Evolutionary conservation across 2,113 vertebrate genomes (phyloP).

Genomic region (Hippopotamus amphibius): DNA sequence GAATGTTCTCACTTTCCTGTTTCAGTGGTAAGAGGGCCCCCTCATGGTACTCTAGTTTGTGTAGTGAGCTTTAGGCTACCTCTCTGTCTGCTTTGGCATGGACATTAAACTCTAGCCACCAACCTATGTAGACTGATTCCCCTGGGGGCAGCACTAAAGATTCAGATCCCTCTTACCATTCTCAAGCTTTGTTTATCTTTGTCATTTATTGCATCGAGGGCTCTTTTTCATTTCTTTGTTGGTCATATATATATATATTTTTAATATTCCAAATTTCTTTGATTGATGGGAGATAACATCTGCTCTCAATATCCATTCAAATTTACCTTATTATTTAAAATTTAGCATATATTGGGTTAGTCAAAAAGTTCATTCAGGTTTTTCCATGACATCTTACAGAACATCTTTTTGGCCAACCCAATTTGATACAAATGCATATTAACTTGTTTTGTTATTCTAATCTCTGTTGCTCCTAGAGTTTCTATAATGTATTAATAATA

Average conservation of each 20-base stretch:
- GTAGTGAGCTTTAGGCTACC: neutral
- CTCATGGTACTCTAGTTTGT: neutral
- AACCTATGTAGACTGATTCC: neutral
- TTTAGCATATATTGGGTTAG: neutral
- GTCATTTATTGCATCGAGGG: neutral
- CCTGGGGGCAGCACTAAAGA: neutral
- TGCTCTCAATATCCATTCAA: neutral
- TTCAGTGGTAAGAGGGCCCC: neutral
- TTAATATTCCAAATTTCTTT: neutral
- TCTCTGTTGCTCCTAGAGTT: neutral
- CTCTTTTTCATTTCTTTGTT: neutral
- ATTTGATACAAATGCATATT: neutral
- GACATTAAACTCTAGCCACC: neutral
- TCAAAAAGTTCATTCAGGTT: no score
- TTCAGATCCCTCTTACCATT: neutral
- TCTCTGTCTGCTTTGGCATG: neutral
- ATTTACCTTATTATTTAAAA: conserved; percentile 2
- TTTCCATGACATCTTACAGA: no score
- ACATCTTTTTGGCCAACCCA: no score
- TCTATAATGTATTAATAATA: neutral
- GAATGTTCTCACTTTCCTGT: neutral
- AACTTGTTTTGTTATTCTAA: neutral
- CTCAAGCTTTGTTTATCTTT: neutral
- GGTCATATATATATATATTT: neutral
- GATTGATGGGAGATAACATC: neutral